Evolutionary conservation across 2,113 vertebrate genomes (phyloP).

Genomic region (Trogon surrucura): DNA sequence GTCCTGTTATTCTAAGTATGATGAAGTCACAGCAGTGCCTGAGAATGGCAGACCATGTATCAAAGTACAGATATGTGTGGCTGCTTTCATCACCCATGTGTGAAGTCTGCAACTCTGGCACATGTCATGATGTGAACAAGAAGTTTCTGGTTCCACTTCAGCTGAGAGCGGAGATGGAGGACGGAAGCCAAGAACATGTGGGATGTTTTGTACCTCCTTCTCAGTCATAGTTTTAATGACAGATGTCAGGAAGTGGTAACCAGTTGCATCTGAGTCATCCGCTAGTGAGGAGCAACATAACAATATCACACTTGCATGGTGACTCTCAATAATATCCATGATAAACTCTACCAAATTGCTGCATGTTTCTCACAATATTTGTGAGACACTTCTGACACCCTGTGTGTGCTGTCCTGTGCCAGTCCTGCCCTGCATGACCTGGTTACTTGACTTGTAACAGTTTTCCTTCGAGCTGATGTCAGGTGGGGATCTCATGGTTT

Average conservation of each 20-base stretch:
- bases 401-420: neutral
- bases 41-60: neutral
- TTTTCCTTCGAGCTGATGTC: neutral
- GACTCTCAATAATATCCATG: neutral
- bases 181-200: neutral
- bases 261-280: neutral
- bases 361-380: neutral
- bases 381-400: neutral
- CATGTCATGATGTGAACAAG: neutral
- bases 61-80: neutral
- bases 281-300: neutral
- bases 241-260: constrained; percentile 8
- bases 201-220: neutral
- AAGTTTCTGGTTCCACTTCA: constrained; percentile 12
- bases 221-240: neutral
- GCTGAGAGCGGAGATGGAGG: neutral
- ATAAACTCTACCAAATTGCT: neutral
- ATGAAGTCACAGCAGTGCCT: neutral
- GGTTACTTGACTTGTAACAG: neutral
- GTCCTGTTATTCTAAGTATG: neutral
- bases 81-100: neutral
- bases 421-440: neutral
- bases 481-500: neutral
- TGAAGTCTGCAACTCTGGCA: neutral
- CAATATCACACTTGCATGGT: neutral